Percentiles rank a stretch among this genome's conserved stretches.
Conservation (phyloP, 2,888 invertebrate genomes). For the Rhogogaster chlorosoma region DNA sequence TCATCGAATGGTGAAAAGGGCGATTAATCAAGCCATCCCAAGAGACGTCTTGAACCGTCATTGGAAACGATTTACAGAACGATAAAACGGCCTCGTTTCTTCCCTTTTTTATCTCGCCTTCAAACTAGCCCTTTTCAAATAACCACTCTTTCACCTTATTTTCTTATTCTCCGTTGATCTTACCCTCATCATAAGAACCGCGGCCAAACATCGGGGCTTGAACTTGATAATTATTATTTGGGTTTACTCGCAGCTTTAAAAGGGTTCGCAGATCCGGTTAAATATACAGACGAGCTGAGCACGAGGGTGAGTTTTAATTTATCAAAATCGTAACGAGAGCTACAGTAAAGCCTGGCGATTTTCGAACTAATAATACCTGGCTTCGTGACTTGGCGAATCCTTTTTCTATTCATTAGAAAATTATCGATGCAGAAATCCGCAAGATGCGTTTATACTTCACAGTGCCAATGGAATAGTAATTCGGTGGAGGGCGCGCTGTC, state of each 20-base stretch:
- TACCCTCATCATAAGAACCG: background rate
- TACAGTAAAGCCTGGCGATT: background rate
- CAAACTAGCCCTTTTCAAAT: background rate
- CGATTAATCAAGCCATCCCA: slow-evolving; percentile 26
- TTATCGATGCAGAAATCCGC: background rate
- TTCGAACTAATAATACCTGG: background rate
- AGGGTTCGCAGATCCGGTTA: background rate
- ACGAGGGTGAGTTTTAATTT: background rate
- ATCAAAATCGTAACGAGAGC: background rate
- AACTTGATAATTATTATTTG: background rate
- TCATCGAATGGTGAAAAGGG: slow-evolving; percentile 8
- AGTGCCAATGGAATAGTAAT: background rate
- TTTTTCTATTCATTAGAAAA: background rate
- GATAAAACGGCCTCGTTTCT: background rate
- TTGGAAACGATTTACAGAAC: slow-evolving; percentile 3
- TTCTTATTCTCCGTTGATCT: background rate
- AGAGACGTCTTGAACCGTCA: background rate
- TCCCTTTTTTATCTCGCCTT: background rate
- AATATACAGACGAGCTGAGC: slow-evolving; percentile 2
- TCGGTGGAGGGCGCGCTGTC: background rate
- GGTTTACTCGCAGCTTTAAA: background rate
- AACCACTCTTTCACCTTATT: background rate
- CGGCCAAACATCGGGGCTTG: background rate
- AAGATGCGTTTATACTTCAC: background rate
- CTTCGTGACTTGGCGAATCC: background rate